Evolutionary conservation across 2,797 vertebrate species (phyloP).

Genomic region (Pipistrellus pygmaeus): DNA sequence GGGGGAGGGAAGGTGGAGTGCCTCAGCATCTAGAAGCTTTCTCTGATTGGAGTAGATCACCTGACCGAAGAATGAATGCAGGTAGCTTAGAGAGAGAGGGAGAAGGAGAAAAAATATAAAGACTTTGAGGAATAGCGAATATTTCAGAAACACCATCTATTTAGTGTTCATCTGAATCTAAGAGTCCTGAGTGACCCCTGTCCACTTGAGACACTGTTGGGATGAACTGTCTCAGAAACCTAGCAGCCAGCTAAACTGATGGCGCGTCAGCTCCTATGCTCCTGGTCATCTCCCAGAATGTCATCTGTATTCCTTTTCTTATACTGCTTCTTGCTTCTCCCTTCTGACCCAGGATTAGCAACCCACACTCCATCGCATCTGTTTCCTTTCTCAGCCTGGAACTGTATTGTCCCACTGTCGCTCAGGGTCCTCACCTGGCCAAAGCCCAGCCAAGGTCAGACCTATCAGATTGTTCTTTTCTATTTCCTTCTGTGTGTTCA

Average conservation of each 20-base stretch:
- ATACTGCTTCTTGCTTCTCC: not conserved
- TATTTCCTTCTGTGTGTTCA: not conserved
- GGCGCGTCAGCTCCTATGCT: fast-evolving
- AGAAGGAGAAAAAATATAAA: not conserved
- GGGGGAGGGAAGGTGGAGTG: not conserved
- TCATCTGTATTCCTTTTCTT: not conserved
- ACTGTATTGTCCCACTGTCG: not conserved
- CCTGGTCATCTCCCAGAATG: not conserved
- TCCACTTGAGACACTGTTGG: not conserved
- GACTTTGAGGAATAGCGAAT: conserved; percentile 10
- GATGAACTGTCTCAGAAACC: not conserved
- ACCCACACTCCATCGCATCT: not conserved
- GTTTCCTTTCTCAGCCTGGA: conserved; percentile 27
- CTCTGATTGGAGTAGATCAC: not conserved
- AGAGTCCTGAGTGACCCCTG: not conserved
- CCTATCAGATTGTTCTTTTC: not conserved
- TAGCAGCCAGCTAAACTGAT: not conserved
- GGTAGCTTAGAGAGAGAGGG: not conserved
- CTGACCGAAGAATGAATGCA: not conserved
- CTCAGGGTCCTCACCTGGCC: not conserved
- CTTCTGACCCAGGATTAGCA: not conserved
- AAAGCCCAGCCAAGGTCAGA: not conserved
- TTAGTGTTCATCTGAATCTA: not conserved
- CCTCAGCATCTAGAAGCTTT: not conserved
- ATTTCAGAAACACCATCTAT: not conserved